Conservation (phyloP, 2,113 vertebrate species). For the Onychostoma macrolepis region DNA sequence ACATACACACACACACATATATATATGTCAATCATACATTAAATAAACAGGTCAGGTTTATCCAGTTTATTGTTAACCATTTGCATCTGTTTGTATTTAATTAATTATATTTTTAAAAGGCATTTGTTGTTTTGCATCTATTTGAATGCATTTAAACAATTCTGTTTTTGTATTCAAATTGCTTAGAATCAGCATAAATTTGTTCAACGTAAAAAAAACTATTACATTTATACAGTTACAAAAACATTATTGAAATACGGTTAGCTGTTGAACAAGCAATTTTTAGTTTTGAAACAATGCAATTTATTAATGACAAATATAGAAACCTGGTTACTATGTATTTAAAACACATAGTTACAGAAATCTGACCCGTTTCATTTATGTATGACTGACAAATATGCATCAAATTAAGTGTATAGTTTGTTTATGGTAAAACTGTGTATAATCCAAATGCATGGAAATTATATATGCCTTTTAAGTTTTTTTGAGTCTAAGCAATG, state of each 20-base stretch:
- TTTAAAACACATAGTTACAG: neutral
- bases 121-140: no score
- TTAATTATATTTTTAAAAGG: no score
- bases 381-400: neutral
- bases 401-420: neutral
- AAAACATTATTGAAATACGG: neutral
- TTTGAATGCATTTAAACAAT: no score
- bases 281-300: neutral
- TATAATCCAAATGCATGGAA: neutral
- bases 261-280: neutral
- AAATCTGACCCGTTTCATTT: no score
- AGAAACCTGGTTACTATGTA: neutral
- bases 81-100: no score
- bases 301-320: neutral
- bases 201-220: no score
- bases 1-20: no score
- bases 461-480: neutral
- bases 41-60: neutral
- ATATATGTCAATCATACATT: neutral
- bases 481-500: neutral
- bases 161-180: no score
- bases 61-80: no score
- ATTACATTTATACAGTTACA: no score
- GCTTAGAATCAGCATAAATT: no score
- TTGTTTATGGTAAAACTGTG: neutral